Evolutionary conservation across 1,140 invertebrate genomes (phyloP).

Genomic region (Meloidogyne floridensis): DNA sequence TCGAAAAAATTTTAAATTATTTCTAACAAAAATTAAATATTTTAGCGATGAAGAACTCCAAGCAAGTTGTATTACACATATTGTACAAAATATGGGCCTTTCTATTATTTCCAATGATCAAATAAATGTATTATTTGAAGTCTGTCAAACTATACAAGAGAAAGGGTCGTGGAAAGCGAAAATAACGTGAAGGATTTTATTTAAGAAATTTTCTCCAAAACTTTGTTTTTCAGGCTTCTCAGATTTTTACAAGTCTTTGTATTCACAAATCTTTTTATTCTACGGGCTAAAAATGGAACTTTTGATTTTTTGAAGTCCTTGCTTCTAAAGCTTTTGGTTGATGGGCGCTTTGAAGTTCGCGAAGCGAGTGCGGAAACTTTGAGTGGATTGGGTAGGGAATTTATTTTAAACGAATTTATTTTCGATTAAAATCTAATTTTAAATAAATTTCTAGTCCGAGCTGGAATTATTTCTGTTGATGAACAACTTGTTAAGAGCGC

Average conservation of each 20-base stretch:
- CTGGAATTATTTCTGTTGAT: conserved; percentile 7
- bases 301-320: conserved; percentile 58
- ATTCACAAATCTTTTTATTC: conserved; percentile 80
- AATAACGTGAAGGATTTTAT: conserved; percentile 12
- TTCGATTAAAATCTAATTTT: not conserved
- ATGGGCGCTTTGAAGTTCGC: conserved; percentile 69
- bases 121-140: conserved; percentile 4
- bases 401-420: not conserved
- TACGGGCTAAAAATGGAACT: conserved; percentile 72
- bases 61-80: conserved; percentile 72
- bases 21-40: too few species aligned
- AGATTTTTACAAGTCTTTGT: conserved; percentile 79
- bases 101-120: conserved; percentile 3
- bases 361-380: conserved; percentile 80
- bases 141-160: conserved; percentile 9
- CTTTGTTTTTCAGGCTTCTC: conserved; percentile 69
- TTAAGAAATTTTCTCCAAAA: not conserved
- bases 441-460: not conserved
- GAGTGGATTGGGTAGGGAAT: conserved; percentile 72
- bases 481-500: conserved; percentile 66
- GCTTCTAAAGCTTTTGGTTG: conserved; percentile 52
- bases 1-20: conserved; percentile 66
- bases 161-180: conserved; percentile 19
- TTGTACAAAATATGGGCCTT: conserved; percentile 68
- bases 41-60: conserved; percentile 78